phyloP scores from a whole-genome alignment of 2,113 vertebrate genomes.

The Microcebus jonahi region DNA sequence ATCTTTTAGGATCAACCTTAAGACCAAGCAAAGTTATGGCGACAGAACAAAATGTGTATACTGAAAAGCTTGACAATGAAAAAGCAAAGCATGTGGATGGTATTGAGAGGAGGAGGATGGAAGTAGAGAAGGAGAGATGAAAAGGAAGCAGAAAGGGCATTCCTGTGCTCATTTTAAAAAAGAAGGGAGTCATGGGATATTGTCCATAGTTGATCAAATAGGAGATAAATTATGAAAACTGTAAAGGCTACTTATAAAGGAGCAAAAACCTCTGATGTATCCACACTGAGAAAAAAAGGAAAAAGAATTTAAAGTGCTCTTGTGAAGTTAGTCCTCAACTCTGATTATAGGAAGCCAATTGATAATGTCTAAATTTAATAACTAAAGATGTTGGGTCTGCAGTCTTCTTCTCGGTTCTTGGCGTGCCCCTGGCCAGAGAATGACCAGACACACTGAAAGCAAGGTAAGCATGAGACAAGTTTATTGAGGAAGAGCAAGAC shows the following conservation, averaged over 20 bases:
- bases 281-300: neutral
- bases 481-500: no score
- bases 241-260: neutral
- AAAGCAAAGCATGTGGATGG: neutral
- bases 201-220: neutral
- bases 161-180: neutral
- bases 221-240: neutral
- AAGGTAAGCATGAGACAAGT: no score
- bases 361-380: neutral
- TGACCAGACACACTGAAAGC: no score
- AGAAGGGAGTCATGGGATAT: neutral
- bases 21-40: neutral
- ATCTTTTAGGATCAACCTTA: neutral
- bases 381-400: neutral
- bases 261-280: neutral
- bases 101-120: neutral
- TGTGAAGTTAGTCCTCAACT: neutral
- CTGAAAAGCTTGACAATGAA: neutral
- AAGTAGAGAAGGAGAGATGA: accelerated
- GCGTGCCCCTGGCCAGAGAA: no score
- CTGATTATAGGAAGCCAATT: neutral
- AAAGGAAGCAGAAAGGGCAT: no score
- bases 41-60: neutral
- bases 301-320: neutral
- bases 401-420: no score